phyloP scores from a whole-genome alignment of 2,113 vertebrate species.

The Pollimyrus isidori region DNA sequence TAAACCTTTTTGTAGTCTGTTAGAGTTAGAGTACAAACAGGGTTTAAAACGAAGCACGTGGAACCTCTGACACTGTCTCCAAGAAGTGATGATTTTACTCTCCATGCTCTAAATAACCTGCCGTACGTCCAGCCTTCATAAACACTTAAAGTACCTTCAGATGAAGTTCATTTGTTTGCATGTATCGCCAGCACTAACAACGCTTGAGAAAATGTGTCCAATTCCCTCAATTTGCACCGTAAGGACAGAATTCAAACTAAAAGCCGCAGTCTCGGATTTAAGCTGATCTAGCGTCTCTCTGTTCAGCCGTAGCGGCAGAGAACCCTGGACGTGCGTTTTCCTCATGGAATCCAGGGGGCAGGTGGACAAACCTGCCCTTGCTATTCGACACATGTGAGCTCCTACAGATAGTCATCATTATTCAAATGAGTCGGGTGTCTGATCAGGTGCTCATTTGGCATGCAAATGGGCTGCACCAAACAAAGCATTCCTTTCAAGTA shows the following conservation, averaged over 20 bases:
- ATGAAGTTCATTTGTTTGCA: background rate
- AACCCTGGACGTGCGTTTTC: background rate
- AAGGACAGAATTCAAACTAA: background rate
- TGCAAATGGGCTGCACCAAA: constrained; percentile 1
- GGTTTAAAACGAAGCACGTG: background rate
- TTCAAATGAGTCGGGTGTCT: constrained; percentile 11
- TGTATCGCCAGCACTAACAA: background rate
- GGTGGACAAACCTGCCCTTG: background rate
- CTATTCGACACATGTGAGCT: background rate
- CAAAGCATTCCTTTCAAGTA: constrained; percentile 18
- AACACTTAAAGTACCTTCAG: background rate
- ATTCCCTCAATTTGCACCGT: background rate
- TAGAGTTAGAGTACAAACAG: background rate
- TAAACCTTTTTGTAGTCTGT: background rate
- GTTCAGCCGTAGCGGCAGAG: background rate
- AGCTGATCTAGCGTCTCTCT: background rate
- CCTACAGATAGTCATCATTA: constrained; percentile 12
- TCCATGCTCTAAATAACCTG: background rate
- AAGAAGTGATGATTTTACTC: background rate
- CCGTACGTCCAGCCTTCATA: background rate
- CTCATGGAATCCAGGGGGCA: background rate
- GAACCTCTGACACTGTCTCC: background rate
- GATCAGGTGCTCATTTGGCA: constrained; percentile 4
- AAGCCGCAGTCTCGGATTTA: background rate
- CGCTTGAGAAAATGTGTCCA: background rate